Conservation (phyloP, 2,888 invertebrate species). For the Bruchidius siliquastri region DNA sequence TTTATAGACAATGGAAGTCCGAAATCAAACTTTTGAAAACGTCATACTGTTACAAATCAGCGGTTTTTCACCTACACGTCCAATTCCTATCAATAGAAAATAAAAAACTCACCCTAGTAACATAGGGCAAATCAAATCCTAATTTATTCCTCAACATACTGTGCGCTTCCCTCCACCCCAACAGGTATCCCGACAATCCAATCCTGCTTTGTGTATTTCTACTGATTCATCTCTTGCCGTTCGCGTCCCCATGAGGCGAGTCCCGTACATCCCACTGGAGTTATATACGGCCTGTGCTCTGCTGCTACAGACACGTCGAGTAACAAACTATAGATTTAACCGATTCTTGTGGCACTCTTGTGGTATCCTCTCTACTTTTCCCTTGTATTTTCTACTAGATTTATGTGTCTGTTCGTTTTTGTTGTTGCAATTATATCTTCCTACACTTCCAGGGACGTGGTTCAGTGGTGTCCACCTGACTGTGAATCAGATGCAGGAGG, state of each 20-base stretch:
- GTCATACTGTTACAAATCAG: too few relatives aligned
- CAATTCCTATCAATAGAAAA: not conserved
- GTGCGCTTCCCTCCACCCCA: not conserved
- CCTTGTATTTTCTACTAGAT: not conserved
- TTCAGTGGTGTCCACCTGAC: too few relatives aligned
- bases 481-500: too few relatives aligned
- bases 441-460: not conserved
- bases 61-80: not conserved
- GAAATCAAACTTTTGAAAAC: too few relatives aligned
- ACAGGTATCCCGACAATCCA: conserved; percentile 1
- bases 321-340: conserved; percentile 32
- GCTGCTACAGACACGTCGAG: conserved; percentile 15
- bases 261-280: conserved; percentile 27
- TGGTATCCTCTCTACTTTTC: conserved; percentile 17
- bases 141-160: conserved; percentile 19
- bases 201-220: conserved; percentile 18
- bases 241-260: conserved; percentile 24
- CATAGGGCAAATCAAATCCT: conserved; percentile 27
- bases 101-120: not conserved
- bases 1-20: too few relatives aligned
- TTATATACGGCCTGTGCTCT: conserved; percentile 27
- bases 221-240: conserved; percentile 30
- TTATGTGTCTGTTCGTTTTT: conserved; percentile 1
- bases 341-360: conserved; percentile 32
- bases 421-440: not conserved